Base-by-base conservation (phyloP, 1,140 invertebrate genomes). In the Theocolax elegans region DNA sequence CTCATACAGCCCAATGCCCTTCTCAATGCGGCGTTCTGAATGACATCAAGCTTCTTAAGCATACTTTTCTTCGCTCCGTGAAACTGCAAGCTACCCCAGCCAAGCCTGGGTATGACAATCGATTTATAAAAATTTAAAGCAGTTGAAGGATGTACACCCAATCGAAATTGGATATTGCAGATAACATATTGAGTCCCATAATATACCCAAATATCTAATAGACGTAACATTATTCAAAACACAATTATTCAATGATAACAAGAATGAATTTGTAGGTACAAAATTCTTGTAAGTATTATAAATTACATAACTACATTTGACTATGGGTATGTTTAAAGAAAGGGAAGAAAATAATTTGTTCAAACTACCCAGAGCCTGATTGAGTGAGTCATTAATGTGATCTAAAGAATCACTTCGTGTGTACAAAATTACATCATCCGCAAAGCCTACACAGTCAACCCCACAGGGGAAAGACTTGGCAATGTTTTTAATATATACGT, bases 101-200 rank as follows among this genome's bases (percentile, higher is more conserved):
- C 76, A 12, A 74, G 8, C 27, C 38, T 67, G 0, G 71, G 59
- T 48, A 68, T 59, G 0, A 75, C 62, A 1, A 75, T 29, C 0
- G 74, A 72, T 58, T 65, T 77, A 27, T 75, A 75, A 15, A 74
- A 19, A 2, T 21, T 67, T 13, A 74, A 6, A 3, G 73, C 0
- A 0, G 42, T 67, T 1, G 35, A 29, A 0, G 74, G 72, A 44
- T 74, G 66, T 1, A 62, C 62, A 2, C 74, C 73, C 70, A 69
- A 74, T 0, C 44, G 19, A n/a, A 73, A 69, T 1, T 42, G 48
- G 69, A 1, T 25, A 75, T 10, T 0, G 44, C 25, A 53, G 72
- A 72, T 3, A 76, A 1, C 0, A 75, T n/a, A 17, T 65, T 64
- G 0, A 72, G 17, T 72, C 59, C 13, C 58, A n/a, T 1, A 44